Evolutionary conservation across 2,888 invertebrate genomes (phyloP), one percentile per base, ranked within the genome.

Genomic region (Ophonus ardosiacus): DNA sequence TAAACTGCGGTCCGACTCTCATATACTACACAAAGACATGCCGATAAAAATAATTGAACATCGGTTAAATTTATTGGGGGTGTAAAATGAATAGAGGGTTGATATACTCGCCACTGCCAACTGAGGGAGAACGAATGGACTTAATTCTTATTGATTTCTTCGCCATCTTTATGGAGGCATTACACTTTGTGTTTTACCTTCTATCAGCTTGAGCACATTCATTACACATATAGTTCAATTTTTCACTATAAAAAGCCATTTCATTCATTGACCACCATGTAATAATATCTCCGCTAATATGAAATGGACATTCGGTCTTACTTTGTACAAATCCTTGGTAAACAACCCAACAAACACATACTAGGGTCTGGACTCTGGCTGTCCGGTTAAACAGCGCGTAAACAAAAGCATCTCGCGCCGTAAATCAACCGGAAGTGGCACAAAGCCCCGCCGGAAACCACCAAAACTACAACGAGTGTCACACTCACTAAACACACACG

Each of bases 391-490:
- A 61, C 59, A 61, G 59, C 59, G 21, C 71, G 74, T 83, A 84
- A 84, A 84, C 84, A 84, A 84, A 84, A 78, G 78, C 84, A 84
- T 84, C 78, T 65, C 78, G 51, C 43, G 68, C 78, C 84, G 74
- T 84, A 84, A 84, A 84, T 84, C 84, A 84, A 63, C 78, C 78
- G 84, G 78, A 84, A 78, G 78, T 51, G 51, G 61, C 65, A 84
- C 84, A 84, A 84, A 78, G 83, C 83, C 61, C 74, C 88, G 86
- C 87, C 88, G 88, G 68, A 68, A 68, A 68, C 31, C 31, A 15
- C 31, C 31, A 68, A 68, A 68, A 68, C 68, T 68, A 24, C 24
- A 68, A 68, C 43, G 71, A 74, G 71, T 74, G 71, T 43, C 71
- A 40, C 71, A 18, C 38, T 51, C 43, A 6, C n/a, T 59, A 7